These are phyloP conservation scores for Conger conger DNA, from an alignment of 2,113 vertebrate species.

Conservation along the genomic window DNA sequence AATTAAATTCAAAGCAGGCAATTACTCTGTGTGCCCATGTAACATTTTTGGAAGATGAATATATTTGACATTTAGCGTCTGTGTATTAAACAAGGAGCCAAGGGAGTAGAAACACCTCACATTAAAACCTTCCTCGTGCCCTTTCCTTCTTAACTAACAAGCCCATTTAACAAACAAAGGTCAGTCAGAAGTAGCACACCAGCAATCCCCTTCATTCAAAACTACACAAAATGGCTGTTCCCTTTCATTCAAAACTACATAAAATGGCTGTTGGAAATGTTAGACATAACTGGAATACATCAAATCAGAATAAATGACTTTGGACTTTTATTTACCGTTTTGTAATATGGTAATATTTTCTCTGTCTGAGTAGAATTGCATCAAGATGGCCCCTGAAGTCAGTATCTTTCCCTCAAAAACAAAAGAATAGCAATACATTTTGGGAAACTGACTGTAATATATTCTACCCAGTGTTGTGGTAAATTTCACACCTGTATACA, in stretches of 20 bases:
- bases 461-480: too few relatives aligned
- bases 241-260: neutral
- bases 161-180: slow-evolving; percentile 26
- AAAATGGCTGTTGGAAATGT: neutral
- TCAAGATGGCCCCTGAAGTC: neutral
- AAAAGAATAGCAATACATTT: too few relatives aligned
- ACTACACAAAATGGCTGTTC: neutral
- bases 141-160: slow-evolving; percentile 9
- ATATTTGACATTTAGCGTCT: slow-evolving; percentile 26
- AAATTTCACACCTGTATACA: neutral
- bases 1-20: slow-evolving; percentile 57
- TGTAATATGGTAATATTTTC: neutral
- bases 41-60: slow-evolving; percentile 55
- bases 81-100: neutral
- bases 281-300: neutral
- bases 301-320: neutral
- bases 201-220: neutral
- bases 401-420: neutral
- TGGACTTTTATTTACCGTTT: neutral
- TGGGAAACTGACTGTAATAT: neutral
- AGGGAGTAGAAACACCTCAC: neutral
- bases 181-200: slow-evolving; percentile 1
- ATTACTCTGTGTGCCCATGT: slow-evolving; percentile 51
- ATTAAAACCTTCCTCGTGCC: neutral
- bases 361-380: neutral